These are phyloP conservation scores for Apodemus agrarius DNA, from an alignment of 2,797 vertebrate genomes.

Conservation along the genomic window DNA sequence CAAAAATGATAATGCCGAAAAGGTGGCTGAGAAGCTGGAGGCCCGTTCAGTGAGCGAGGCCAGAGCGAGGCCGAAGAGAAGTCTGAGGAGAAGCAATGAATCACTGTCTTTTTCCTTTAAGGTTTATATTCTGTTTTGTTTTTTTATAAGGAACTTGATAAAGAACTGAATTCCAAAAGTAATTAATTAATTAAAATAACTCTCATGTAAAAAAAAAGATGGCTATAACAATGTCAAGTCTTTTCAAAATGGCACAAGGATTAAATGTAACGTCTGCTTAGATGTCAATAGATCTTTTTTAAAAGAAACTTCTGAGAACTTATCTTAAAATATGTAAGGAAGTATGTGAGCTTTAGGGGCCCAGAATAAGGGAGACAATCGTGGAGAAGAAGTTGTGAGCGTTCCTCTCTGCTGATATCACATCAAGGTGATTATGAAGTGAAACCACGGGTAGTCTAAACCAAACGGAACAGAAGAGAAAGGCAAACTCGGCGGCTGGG, in stretches of 20 bases:
- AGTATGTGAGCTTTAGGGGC: background rate
- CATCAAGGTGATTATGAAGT: background rate
- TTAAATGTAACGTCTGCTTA: conserved; percentile 48
- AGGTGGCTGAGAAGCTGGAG: conserved; percentile 95
- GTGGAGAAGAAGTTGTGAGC: background rate
- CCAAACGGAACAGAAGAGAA: background rate
- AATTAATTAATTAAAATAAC: no score
- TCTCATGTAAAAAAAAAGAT: no score
- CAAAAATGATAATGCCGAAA: conserved; percentile 90
- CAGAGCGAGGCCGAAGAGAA: conserved; percentile 86
- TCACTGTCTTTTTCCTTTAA: conserved; percentile 87
- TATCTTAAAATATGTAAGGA: conserved; percentile 16
- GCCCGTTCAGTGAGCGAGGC: conserved; percentile 95
- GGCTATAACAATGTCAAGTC: conserved; percentile 42
- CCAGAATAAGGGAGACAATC: background rate
- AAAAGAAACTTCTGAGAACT: conserved; percentile 21
- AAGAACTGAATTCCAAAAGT: no score
- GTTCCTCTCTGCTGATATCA: background rate
- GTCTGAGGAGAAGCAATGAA: conserved; percentile 92
- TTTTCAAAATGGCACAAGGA: conserved; percentile 38
- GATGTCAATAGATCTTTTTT: conserved; percentile 1
- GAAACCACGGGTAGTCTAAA: background rate
- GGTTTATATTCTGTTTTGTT: no score
- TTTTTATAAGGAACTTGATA: no score
- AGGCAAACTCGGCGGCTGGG: background rate